These are phyloP conservation scores for Smittia sp. DNA, from an alignment of 2,888 invertebrate species.

Conservation along the genomic window DNA sequence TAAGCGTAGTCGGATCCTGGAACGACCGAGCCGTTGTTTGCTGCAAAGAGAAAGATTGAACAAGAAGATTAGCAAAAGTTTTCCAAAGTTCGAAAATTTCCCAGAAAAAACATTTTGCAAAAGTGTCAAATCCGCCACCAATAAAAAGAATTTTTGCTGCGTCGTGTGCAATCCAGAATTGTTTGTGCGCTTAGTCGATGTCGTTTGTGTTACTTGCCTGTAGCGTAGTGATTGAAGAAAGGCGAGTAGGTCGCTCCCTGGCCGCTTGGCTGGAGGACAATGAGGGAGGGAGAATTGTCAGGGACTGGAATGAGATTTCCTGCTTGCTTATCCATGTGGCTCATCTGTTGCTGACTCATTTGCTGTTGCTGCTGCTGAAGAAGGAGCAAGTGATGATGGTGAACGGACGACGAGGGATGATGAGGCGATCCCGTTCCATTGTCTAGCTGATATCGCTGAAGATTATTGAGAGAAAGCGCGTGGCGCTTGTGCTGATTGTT, in stretches of 20 bases:
- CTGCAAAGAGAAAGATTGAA: conserved; percentile 46
- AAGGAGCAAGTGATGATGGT: conserved; percentile 38
- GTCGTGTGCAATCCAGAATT: conserved; percentile 20
- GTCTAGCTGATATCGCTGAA: conserved; percentile 34
- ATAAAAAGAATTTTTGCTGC: background rate
- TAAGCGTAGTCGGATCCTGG: conserved; percentile 68
- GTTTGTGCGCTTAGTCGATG: conserved; percentile 29
- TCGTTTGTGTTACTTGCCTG: conserved; percentile 57
- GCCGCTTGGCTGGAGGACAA: conserved; percentile 61
- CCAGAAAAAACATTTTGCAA: background rate
- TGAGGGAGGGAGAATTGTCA: conserved; percentile 47
- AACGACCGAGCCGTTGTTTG: conserved; percentile 60
- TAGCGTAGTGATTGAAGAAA: conserved; percentile 66
- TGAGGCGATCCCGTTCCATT: conserved; percentile 19
- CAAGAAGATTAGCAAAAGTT: background rate
- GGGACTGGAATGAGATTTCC: conserved; percentile 44
- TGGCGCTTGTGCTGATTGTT: conserved; percentile 36
- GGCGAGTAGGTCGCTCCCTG: conserved; percentile 57
- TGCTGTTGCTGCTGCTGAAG: conserved; percentile 42
- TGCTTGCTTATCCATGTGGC: conserved; percentile 42
- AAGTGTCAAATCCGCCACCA: background rate
- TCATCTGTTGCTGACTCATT: conserved; percentile 41
- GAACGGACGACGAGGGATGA: conserved; percentile 1
- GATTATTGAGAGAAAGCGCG: conserved; percentile 1
- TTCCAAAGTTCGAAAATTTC: background rate